Percentiles rank a stretch among this genome's conserved stretches.
Conservation (phyloP, 2,113 vertebrate genomes). For the Prinia subflava region DNA sequence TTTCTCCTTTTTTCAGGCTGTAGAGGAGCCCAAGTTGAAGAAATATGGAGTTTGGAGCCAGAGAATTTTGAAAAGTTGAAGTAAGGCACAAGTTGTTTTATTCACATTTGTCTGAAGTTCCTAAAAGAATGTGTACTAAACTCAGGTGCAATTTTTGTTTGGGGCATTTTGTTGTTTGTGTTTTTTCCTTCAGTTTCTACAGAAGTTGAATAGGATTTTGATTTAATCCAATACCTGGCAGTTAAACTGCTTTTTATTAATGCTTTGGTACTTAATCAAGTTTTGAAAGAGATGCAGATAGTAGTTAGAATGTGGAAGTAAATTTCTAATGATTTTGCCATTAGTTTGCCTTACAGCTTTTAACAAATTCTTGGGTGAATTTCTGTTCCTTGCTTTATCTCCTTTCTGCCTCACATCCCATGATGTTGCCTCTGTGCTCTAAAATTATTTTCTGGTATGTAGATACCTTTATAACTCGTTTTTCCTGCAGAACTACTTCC, state of each 20-base stretch:
- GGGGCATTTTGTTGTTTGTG: neutral
- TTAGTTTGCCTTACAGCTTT: neutral
- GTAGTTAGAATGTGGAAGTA: neutral
- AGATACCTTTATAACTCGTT: accelerated
- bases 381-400: neutral
- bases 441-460: neutral
- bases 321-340: neutral
- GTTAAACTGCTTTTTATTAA: neutral
- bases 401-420: neutral
- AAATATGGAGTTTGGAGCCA: slow-evolving; percentile 98
- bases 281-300: neutral
- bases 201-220: neutral
- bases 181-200: neutral
- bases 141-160: neutral
- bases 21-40: slow-evolving; percentile 95
- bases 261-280: neutral
- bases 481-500: neutral
- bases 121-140: neutral
- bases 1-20: slow-evolving; percentile 78
- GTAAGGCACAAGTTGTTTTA: slow-evolving; percentile 70
- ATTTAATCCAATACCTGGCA: neutral
- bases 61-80: slow-evolving; percentile 98
- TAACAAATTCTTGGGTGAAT: neutral
- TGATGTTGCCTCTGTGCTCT: neutral
- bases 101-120: neutral